phyloP scores from a whole-genome alignment of 1,140 invertebrate genomes.

The Diachasmimorpha longicaudata region DNA sequence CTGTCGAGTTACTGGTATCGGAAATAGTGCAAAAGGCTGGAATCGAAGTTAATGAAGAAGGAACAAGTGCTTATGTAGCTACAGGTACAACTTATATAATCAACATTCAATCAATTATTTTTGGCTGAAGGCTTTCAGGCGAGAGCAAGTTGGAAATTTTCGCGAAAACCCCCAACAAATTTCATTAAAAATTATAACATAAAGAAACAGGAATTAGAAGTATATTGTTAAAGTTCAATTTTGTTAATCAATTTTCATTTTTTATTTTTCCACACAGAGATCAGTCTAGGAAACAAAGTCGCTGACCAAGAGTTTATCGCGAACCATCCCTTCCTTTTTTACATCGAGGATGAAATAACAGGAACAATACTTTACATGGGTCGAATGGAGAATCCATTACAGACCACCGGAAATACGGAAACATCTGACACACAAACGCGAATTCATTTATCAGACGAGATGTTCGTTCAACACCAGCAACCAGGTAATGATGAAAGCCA shows the following conservation, averaged over 20 bases:
- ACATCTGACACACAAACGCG: not conserved
- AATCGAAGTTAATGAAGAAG: slow-evolving; percentile 84
- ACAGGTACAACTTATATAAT: slow-evolving; percentile 66
- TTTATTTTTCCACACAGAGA: slow-evolving; percentile 60
- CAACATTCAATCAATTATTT: no score
- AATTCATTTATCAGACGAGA: not conserved
- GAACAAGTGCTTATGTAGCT: slow-evolving; percentile 77
- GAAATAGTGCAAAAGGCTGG: slow-evolving; percentile 82
- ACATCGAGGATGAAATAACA: slow-evolving; percentile 76
- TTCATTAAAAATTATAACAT: no score
- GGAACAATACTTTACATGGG: slow-evolving; percentile 77
- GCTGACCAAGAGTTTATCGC: slow-evolving; percentile 70
- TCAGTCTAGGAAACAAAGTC: slow-evolving; percentile 76
- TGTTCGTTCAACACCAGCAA: not conserved
- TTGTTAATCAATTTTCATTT: slow-evolving; percentile 30
- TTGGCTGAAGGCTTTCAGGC: no score
- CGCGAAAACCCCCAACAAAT: no score
- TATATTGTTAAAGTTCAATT: no score
- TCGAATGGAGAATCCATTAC: slow-evolving; percentile 69
- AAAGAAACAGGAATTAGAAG: no score
- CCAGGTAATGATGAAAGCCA: not conserved
- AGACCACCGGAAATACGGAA: slow-evolving; percentile 26
- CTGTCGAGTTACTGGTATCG: slow-evolving; percentile 68
- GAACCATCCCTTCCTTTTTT: slow-evolving; percentile 79
- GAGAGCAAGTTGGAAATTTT: no score